Conservation (phyloP, 2,113 vertebrate genomes). For the Phrynosoma platyrhinos region DNA sequence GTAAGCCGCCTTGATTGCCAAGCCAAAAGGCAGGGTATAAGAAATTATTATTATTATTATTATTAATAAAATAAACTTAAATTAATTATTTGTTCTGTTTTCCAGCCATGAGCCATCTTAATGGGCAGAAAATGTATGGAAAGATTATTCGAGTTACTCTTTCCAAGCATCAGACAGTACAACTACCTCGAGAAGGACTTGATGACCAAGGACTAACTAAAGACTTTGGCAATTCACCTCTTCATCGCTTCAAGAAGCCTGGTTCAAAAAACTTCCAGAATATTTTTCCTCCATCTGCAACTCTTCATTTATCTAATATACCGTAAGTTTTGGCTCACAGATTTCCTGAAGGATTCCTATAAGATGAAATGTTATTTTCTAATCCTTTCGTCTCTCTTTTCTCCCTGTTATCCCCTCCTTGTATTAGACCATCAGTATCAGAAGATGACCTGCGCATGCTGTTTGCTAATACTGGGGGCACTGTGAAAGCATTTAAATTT, state of each 20-base stretch:
- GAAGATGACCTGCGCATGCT: constrained; percentile 95
- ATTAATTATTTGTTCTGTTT: constrained; percentile 43
- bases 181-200: constrained; percentile 94
- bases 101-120: constrained; percentile 97
- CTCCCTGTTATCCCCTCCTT: background rate
- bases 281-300: constrained; percentile 96
- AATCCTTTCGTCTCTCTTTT: constrained; percentile 10
- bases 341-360: background rate
- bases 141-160: constrained; percentile 97
- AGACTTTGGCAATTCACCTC: constrained; percentile 95
- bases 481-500: constrained; percentile 98
- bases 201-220: constrained; percentile 97
- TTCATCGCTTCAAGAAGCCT: constrained; percentile 97
- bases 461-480: constrained; percentile 95
- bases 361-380: constrained; percentile 14
- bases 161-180: constrained; percentile 96
- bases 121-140: constrained; percentile 97
- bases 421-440: constrained; percentile 88
- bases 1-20: no score
- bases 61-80: background rate
- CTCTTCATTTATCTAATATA: constrained; percentile 96
- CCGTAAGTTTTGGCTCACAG: constrained; percentile 84
- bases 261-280: constrained; percentile 99
- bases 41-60: no score
- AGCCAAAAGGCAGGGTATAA: no score